These are phyloP conservation scores for Ptychobarbus kaznakovi DNA, from an alignment of 2,797 vertebrate genomes.

Conservation along the genomic window DNA sequence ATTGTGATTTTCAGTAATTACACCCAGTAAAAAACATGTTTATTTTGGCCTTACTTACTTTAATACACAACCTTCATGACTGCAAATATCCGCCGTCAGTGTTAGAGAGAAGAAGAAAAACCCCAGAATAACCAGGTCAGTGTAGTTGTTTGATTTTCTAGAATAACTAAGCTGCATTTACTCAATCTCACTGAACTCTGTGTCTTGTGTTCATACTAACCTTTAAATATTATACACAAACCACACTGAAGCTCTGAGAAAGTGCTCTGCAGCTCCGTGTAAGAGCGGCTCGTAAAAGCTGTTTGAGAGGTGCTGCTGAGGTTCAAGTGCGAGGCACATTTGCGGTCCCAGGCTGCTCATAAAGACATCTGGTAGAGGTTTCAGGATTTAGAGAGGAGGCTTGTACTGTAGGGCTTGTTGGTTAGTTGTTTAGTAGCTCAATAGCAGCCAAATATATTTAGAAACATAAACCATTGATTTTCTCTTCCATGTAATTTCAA, in stretches of 20 bases:
- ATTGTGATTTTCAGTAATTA: not conserved
- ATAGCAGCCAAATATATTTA: not conserved
- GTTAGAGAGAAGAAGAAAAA: not conserved
- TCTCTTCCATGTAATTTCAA: not conserved
- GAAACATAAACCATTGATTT: not conserved
- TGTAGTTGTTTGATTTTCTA: constrained; percentile 4
- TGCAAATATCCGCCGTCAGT: constrained; percentile 2
- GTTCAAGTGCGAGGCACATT: constrained; percentile 28
- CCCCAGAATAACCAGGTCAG: not conserved
- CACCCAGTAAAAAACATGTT: too few species aligned
- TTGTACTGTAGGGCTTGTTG: not conserved
- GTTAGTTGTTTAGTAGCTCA: not conserved
- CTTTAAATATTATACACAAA: constrained; percentile 36
- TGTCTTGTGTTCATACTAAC: constrained; percentile 6
- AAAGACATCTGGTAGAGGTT: constrained; percentile 52
- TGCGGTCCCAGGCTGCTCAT: constrained; percentile 41
- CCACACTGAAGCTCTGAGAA: not conserved
- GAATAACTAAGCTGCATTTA: constrained; percentile 16
- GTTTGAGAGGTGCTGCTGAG: constrained; percentile 27
- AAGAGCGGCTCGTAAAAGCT: constrained; percentile 5
- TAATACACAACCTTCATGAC: not conserved
- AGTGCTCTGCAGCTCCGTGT: constrained; percentile 3
- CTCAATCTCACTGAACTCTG: constrained; percentile 12
- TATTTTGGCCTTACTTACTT: not conserved
- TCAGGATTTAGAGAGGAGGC: not conserved